Percentiles rank a stretch among this genome's conserved stretches.
phyloP scores from a whole-genome alignment of 2,113 vertebrate genomes.

The Myotis davidii region DNA sequence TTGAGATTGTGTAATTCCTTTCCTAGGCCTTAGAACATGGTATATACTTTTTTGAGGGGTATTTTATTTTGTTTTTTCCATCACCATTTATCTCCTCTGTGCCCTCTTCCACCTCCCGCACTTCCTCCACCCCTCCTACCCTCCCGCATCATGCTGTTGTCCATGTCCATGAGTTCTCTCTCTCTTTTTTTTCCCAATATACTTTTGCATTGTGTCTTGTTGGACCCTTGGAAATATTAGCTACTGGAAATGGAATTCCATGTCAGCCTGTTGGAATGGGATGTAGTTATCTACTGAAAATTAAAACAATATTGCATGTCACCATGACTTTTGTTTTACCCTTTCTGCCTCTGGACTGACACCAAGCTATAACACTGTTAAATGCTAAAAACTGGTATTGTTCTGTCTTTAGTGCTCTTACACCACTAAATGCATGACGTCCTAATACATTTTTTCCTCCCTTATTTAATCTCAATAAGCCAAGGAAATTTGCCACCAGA shows the following conservation, averaged over 20 bases:
- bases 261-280: conserved; percentile 32
- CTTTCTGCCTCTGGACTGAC: conserved; percentile 46
- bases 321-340: not conserved
- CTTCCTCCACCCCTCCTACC: no score
- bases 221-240: conserved; percentile 45
- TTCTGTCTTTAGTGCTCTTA: not conserved
- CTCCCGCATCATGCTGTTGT: no score
- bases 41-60: conserved; percentile 14
- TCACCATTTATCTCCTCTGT: no score
- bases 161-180: no score
- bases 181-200: not conserved
- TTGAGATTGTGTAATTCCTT: conserved; percentile 40
- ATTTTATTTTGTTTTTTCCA: no score
- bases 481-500: not conserved
- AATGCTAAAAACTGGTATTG: not conserved
- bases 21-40: not conserved
- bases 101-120: no score
- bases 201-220: conserved; percentile 49
- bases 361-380: conserved; percentile 38
- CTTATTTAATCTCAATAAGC: conserved; percentile 9
- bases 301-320: conserved; percentile 41
- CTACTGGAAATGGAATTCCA: conserved; percentile 60
- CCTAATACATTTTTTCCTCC: not conserved
- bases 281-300: not conserved
- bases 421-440: not conserved